phyloP scores from a whole-genome alignment of 2,113 vertebrate genomes.

The Haemorhous mexicanus region DNA sequence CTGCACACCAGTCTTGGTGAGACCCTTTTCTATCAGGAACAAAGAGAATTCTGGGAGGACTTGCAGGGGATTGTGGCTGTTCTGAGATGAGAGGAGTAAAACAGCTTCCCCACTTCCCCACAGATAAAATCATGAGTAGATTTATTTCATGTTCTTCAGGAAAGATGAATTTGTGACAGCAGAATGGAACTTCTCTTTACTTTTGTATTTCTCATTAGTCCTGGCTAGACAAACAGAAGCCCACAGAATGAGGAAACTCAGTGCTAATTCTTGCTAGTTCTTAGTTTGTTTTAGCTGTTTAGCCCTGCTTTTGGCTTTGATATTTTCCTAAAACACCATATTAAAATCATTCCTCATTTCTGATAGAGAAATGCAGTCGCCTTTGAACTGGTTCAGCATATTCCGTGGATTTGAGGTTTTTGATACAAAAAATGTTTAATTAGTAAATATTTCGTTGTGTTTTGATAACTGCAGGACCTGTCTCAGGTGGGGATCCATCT shows the following conservation, averaged over 20 bases:
- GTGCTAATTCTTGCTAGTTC: neutral
- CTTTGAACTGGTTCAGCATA: neutral
- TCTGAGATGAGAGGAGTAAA: neutral
- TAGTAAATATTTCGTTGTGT: neutral
- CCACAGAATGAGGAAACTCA: neutral
- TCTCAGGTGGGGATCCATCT: neutral
- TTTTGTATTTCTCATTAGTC: neutral
- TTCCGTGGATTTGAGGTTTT: neutral
- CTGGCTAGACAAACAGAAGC: neutral
- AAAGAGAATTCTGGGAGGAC: neutral
- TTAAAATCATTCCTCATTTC: neutral
- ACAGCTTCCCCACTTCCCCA: accelerated
- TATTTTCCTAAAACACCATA: neutral
- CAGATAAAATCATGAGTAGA: neutral
- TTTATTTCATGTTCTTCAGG: neutral
- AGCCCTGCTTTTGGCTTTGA: neutral
- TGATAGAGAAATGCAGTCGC: neutral
- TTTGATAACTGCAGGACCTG: neutral
- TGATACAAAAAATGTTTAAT: neutral
- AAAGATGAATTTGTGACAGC: neutral
- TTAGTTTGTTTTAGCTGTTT: neutral
- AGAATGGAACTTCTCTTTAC: neutral
- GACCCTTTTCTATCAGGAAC: accelerated
- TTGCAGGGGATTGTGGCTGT: neutral
- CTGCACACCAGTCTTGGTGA: neutral